Evolutionary conservation across 2,797 vertebrate genomes (phyloP), one percentile per base, ranked within the genome.

Genomic region (Oreochromis grahami): DNA sequence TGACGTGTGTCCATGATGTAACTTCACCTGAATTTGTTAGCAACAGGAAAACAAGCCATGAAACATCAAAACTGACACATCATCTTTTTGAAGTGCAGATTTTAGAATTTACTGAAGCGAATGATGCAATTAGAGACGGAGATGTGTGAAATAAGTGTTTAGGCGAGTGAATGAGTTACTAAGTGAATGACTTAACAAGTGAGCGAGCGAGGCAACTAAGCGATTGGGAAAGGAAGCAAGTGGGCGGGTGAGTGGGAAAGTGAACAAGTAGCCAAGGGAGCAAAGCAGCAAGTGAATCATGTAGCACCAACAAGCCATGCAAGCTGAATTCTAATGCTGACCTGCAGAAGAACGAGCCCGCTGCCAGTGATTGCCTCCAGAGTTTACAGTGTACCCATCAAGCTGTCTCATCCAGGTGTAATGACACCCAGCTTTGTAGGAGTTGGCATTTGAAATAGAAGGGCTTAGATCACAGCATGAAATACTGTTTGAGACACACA

Each of bases 241-340:
- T 82, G 78, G 78, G 77, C 14, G 84, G 48, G 45, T 7, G 52
- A 90, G 65, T 76, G 58, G 43, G 58, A 48, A 58, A 76, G n/a
- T 15, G 52, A 55, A 58, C 43, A 12, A 79, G 11, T 14, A 10
- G 60, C 21, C 10, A 24, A 55, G 41, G 8, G 60, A 86, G 80
- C 45, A 72, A 53, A 79, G 48, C 55, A 45, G 52, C 15, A 8
- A 77, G 82, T 83, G 80, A 89, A 74, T 89, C 87, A 84, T 4
- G 3, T 76, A 24, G 15, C 17, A 79, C 17, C 68, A 68, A 24
- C 76, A 11, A 68, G 51, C 24, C 29, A 5, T 19, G 24, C 53
- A 60, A 26, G 68, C n/a, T 76, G 19, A 82, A 50, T 81, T 80
- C 68, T 83, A 45, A 78, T 58, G 52, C 48, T 12, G 17, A 70